Percentiles rank a stretch among this genome's conserved stretches.
Evolutionary conservation across 2,888 invertebrate genomes (phyloP).

Genomic region (Altica lythri): DNA sequence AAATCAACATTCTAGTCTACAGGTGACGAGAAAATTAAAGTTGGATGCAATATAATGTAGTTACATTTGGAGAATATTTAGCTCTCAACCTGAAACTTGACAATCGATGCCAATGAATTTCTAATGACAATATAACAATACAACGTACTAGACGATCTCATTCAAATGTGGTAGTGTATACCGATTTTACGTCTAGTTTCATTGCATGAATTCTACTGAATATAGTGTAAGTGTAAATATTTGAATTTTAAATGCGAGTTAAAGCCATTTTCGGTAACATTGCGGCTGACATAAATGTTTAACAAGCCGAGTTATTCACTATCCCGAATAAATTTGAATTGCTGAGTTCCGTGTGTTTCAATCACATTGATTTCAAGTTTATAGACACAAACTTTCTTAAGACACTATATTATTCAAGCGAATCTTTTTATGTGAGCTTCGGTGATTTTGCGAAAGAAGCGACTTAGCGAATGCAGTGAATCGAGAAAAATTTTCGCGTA

Average conservation of each 20-base stretch:
- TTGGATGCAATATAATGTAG: too few species aligned
- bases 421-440: too few species aligned
- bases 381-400: too few species aligned
- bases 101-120: neutral
- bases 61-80: too few species aligned
- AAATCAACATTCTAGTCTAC: too few species aligned
- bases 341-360: neutral
- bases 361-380: too few species aligned
- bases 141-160: neutral
- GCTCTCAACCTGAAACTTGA: too few species aligned
- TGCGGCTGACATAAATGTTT: conserved; percentile 6
- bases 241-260: conserved; percentile 27
- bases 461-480: too few species aligned
- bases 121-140: neutral
- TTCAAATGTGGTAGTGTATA: neutral
- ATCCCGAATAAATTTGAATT: conserved; percentile 13
- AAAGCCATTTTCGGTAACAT: conserved; percentile 1
- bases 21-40: too few species aligned
- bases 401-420: too few species aligned
- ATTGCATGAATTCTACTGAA: conserved; percentile 8
- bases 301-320: conserved; percentile 8
- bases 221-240: conserved; percentile 22
- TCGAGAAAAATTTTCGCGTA: too few species aligned
- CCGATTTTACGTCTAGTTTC: conserved; percentile 10
- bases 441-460: too few species aligned